Evolutionary conservation across 2,888 invertebrate species (phyloP), one percentile per base, ranked within the genome.

Genomic region (Andrena bucephala): DNA sequence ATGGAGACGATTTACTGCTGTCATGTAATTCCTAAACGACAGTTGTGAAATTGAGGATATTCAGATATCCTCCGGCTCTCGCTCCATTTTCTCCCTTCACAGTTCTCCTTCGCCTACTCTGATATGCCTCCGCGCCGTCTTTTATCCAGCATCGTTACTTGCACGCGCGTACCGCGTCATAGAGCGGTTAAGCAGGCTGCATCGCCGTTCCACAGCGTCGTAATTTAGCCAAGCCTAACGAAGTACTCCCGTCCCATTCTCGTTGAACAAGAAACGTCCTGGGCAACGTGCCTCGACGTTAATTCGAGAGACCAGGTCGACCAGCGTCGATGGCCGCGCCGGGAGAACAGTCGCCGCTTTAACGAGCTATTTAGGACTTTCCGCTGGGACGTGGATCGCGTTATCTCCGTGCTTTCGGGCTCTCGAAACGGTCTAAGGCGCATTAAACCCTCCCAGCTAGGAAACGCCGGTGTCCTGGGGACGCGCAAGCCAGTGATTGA

Each of bases 171-270:
- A 48, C 27, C 81, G 60, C 81, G 60, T 80, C 65, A 80, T 80
- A 65, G 73, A 73, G 68, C 57, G 54, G 85, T 77, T 71, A 77
- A 73, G 16, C 42, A 42, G 42, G 42, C 42, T 16, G 76, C 75
- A 77, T 69, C 76, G 16, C 20, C 48, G 66, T 69, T 70, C 85
- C 65, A 76, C 85, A 77, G 70, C 52, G 68, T 84, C 76, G 80
- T 85, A 84, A 85, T 67, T 85, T 74, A 70, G 76, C 42, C 65
- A 36, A 52, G 77, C 76, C 87, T 77, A 85, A 85, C 81, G 81
- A 75, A 69, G 52, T 48, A 57, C 68, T 79, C 69, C 29, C 54
- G 50, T 54, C 36, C 50, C 33, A 31, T 84, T 59, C 48, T 50
- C 81, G 29, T 67, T 42, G 48, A 20, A 54, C 81, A 31, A 68